These are phyloP conservation scores for Hemithea aestivaria DNA, from an alignment of 2,888 invertebrate species.

Conservation along the genomic window DNA sequence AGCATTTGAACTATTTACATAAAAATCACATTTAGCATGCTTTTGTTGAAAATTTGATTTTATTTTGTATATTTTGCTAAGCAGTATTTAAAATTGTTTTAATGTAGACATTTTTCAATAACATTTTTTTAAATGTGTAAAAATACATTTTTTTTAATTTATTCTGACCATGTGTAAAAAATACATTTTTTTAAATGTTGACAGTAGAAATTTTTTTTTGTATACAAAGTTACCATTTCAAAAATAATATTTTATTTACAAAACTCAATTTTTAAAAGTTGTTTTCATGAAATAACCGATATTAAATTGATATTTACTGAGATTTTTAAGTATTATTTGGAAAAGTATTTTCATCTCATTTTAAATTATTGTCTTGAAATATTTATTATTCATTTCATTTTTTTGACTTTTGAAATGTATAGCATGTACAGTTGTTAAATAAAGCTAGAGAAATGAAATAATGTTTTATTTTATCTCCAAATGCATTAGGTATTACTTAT, in stretches of 20 bases:
- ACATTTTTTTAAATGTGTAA: too few relatives aligned
- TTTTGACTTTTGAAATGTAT: conserved; percentile 22
- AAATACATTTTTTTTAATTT: too few relatives aligned
- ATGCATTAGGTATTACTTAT: too few relatives aligned
- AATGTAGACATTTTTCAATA: too few relatives aligned
- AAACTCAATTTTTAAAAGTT: too few relatives aligned
- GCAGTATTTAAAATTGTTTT: conserved; percentile 4
- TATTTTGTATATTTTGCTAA: conserved; percentile 11
- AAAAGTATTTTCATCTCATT: conserved; percentile 35
- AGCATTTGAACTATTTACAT: conserved; percentile 3
- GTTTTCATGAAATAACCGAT: too few relatives aligned
- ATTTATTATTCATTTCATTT: conserved; percentile 41
- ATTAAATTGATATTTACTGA: conserved; percentile 27
- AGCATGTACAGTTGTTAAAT: conserved; percentile 33
- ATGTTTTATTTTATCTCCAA: too few relatives aligned
- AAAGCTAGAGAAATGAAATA: conserved; percentile 10
- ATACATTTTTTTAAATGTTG: too few relatives aligned
- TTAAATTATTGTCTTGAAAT: conserved; percentile 38
- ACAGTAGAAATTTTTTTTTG: too few relatives aligned
- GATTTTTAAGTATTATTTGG: conserved; percentile 42
- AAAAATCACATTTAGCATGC: background rate
- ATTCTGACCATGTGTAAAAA: too few relatives aligned
- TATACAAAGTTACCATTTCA: too few relatives aligned
- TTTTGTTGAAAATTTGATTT: conserved; percentile 3
- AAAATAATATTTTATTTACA: conserved; percentile 2